These are phyloP conservation scores for Oryzias javanicus DNA, from an alignment of 2,113 vertebrate species.

Conservation along the genomic window DNA sequence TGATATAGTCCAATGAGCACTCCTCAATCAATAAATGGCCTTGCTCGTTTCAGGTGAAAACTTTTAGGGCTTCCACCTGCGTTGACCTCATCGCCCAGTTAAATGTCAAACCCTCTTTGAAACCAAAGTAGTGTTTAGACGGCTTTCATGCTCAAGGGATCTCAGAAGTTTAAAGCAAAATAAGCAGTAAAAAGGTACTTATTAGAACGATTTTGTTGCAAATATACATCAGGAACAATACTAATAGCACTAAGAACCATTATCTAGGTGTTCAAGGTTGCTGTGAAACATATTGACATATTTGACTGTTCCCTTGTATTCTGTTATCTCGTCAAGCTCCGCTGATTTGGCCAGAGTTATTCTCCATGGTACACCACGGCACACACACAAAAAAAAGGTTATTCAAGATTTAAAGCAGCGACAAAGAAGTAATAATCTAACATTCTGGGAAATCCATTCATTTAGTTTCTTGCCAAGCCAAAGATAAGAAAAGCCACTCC, in stretches of 20 bases:
- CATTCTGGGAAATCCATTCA: background rate
- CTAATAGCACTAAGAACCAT: background rate
- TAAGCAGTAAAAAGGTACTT: background rate
- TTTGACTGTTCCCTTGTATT: background rate
- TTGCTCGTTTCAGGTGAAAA: conserved; percentile 56
- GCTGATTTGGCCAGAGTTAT: background rate
- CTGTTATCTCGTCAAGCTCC: background rate
- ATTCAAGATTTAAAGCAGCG: background rate
- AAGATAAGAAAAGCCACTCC: background rate
- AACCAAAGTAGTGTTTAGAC: conserved; percentile 22
- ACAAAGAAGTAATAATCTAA: background rate
- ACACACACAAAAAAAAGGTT: background rate
- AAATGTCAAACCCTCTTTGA: conserved; percentile 27
- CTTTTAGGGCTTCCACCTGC: conserved; percentile 45
- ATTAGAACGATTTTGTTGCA: background rate
- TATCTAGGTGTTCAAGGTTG: background rate
- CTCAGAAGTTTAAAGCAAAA: background rate
- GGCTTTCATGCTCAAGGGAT: background rate
- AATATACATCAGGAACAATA: background rate
- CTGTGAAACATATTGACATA: background rate
- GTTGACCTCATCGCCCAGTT: conserved; percentile 43
- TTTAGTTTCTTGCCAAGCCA: background rate
- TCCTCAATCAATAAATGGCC: conserved; percentile 66
- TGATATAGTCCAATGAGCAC: conserved; percentile 68
- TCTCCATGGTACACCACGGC: background rate